These are phyloP conservation scores for Anastrepha ludens DNA, from an alignment of 1,140 invertebrate genomes.

Conservation along the genomic window DNA sequence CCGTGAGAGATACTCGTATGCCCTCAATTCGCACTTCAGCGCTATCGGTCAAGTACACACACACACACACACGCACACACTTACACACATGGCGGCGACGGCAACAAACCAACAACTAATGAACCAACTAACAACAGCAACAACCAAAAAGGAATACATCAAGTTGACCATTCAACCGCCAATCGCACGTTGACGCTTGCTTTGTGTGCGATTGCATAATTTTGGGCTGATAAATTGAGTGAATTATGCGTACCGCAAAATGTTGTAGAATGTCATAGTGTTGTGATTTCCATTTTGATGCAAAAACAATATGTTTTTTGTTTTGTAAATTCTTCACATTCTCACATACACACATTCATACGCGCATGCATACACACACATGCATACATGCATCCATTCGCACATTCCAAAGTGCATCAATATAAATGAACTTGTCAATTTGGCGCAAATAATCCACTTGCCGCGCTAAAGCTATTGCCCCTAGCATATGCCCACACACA, in stretches of 20 bases:
- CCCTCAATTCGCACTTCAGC: slow-evolving; percentile 23
- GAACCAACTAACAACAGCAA: background rate
- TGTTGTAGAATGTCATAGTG: background rate
- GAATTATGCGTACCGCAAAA: slow-evolving; percentile 32
- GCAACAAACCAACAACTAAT: background rate
- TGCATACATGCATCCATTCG: background rate
- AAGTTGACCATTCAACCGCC: background rate
- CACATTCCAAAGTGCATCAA: background rate
- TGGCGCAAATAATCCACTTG: slow-evolving; percentile 3
- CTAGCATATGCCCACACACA: background rate
- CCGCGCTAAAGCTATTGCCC: background rate
- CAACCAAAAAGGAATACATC: background rate
- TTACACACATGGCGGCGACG: background rate
- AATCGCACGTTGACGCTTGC: background rate
- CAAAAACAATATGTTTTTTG: background rate
- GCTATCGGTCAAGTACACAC: background rate
- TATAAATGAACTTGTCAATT: slow-evolving; percentile 37
- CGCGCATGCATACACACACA: too few relatives aligned
- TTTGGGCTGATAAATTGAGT: slow-evolving; percentile 13
- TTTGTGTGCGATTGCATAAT: slow-evolving; percentile 32
- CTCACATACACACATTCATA: too few relatives aligned
- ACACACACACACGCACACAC: background rate
- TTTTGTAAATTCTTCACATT: background rate
- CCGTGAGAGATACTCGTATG: background rate
- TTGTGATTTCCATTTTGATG: slow-evolving; percentile 18